Evolutionary conservation across 2,888 invertebrate species (phyloP).

Genomic region (Ptycholaimellus sp.): DNA sequence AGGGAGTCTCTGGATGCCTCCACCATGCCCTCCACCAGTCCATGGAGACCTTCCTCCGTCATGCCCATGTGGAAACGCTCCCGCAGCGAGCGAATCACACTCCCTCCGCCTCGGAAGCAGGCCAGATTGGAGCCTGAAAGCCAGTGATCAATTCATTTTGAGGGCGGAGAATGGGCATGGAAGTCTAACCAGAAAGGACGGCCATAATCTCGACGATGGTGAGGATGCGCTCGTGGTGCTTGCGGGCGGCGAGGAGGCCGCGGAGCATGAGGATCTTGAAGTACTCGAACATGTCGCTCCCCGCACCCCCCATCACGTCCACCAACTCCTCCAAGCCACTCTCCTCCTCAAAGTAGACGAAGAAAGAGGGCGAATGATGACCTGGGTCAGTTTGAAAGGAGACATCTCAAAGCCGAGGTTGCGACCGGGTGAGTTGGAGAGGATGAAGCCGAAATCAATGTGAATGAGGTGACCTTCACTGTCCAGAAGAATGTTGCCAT

Average conservation of each 20-base stretch:
- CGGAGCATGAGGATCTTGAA: slow-evolving; percentile 86
- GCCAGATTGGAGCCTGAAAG: slow-evolving; percentile 64
- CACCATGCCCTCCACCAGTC: slow-evolving; percentile 65
- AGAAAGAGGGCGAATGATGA: slow-evolving; percentile 43
- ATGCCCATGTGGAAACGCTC: slow-evolving; percentile 75
- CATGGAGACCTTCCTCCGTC: slow-evolving; percentile 75
- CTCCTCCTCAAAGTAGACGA: background rate
- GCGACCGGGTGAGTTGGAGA: slow-evolving; percentile 85
- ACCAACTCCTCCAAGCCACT: too few species aligned
- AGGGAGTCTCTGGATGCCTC: slow-evolving; percentile 79
- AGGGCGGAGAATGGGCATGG: background rate
- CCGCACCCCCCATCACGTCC: slow-evolving; percentile 68
- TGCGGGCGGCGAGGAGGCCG: slow-evolving; percentile 79
- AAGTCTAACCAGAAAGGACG: background rate
- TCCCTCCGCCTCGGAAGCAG: slow-evolving; percentile 75
- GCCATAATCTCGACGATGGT: slow-evolving; percentile 86
- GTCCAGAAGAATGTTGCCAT: slow-evolving; percentile 89
- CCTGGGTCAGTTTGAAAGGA: slow-evolving; percentile 71
- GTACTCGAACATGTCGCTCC: slow-evolving; percentile 87
- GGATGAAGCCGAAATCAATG: slow-evolving; percentile 95
- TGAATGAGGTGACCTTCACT: slow-evolving; percentile 93
- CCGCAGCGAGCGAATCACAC: slow-evolving; percentile 66
- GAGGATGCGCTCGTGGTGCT: slow-evolving; percentile 88
- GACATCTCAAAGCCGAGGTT: slow-evolving; percentile 77
- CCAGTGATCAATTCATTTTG: background rate